These are phyloP conservation scores for Ahaetulla prasina DNA, from an alignment of 2,113 vertebrate species.

Conservation along the genomic window DNA sequence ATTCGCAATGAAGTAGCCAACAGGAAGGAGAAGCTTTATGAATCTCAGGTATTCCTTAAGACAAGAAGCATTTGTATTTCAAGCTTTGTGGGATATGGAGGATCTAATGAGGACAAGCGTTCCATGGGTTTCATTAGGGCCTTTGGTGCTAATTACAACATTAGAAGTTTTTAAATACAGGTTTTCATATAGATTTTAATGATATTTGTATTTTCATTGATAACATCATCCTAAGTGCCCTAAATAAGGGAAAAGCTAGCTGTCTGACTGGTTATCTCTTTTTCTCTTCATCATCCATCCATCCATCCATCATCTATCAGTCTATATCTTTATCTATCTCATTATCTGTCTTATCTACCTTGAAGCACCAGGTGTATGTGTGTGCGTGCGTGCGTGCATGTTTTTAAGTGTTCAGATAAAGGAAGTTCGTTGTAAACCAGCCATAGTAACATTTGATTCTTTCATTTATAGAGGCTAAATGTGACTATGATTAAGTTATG, in stretches of 20 bases:
- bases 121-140: not conserved
- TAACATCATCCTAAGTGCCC: not conserved
- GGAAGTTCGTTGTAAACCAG: not conserved
- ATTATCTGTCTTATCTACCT: not conserved
- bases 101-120: not conserved
- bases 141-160: not conserved
- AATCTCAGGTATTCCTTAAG: slow-evolving; percentile 80
- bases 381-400: not conserved
- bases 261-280: no score
- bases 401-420: not conserved
- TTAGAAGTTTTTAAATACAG: not conserved
- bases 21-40: slow-evolving; percentile 93
- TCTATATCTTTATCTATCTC: not conserved
- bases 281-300: not conserved
- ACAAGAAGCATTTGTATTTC: not conserved
- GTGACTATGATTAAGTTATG: not conserved
- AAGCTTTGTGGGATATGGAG: not conserved
- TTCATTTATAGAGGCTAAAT: not conserved
- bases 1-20: slow-evolving; percentile 97
- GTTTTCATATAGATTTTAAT: not conserved
- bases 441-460: not conserved
- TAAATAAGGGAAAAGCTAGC: not conserved
- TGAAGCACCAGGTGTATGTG: not conserved
- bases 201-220: not conserved
- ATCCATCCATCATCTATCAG: not conserved